Evolutionary conservation across 2,797 vertebrate species (phyloP), one percentile per base, ranked within the genome.

Genomic region (Smutsia temminckii): DNA sequence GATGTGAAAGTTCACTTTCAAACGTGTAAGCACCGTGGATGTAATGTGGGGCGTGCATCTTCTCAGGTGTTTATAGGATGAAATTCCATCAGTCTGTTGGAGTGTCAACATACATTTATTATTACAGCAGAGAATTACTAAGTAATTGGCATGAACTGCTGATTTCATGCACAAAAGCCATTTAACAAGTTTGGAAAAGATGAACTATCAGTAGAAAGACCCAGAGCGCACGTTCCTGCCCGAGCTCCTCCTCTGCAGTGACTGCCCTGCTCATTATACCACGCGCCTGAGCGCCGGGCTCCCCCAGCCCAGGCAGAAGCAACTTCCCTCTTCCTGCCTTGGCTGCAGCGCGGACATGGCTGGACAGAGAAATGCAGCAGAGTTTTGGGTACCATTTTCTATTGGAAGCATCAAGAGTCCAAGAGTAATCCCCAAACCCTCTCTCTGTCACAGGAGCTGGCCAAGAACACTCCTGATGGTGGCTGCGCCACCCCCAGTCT

Each of bases 271-370:
- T 13, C 18, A 29, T 4, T 23, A 27, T 25, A 4, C 25, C 27
- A 4, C 9, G 51, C 34, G 9, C 40, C 64, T 7, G 42, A 8
- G 81, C 25, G 7, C 4, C 2, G 2, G 20, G 12, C 21, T 8
- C 20, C 0, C 32, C 0, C 0, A 0, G 69, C 13, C 23, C 9
- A 0, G 2, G 29, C 7, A 3, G 2, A 0, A 23, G 32, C 23
- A 5, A 5, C 14, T 0, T 5, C 68, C 40, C 78, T 21, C 34
- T 37, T 37, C 40, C 51, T 0, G 0, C 51, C 1, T 11, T 27
- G 0, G 3, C 2, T 14, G 8, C 4, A 20, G 32, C 49, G 25
- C 4, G 1, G 40, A 25, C 42, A 25, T 1, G 0, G 55, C 34
- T 51, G 5, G 49, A 57, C 20, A 14, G 17, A 4, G 10, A 57